A percentile compares a stretch with the other conserved stretches of the same genome.
Evolutionary conservation across 2,888 invertebrate genomes (phyloP).

Genomic region (Noctua comes): DNA sequence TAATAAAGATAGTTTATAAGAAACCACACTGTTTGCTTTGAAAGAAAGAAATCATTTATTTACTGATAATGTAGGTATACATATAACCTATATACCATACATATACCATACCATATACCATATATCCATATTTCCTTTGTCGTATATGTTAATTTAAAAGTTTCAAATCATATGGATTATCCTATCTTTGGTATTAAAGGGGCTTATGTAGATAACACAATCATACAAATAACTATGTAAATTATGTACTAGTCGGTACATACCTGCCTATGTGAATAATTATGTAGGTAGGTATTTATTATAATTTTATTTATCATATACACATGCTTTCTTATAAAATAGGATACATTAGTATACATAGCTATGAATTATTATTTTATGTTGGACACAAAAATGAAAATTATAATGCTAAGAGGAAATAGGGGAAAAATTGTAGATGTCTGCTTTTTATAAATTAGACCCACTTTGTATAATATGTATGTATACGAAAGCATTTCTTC

Average conservation of each 20-base stretch:
- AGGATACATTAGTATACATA: neutral
- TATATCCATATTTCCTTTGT: too few relatives aligned
- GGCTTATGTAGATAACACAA: conserved; percentile 23
- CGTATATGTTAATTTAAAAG: conserved; percentile 3
- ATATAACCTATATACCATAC: too few relatives aligned
- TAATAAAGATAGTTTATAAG: too few relatives aligned
- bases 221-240: conserved; percentile 14
- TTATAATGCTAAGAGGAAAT: neutral
- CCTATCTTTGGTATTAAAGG: conserved; percentile 3
- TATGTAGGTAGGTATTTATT: neutral
- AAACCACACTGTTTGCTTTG: too few relatives aligned
- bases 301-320: conserved; percentile 1
- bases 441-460: too few relatives aligned
- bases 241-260: neutral
- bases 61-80: too few relatives aligned
- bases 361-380: neutral
- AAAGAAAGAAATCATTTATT: too few relatives aligned
- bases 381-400: neutral
- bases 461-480: neutral
- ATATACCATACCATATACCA: too few relatives aligned
- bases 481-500: neutral
- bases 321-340: neutral
- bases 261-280: neutral
- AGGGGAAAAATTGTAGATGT: neutral
- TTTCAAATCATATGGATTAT: conserved; percentile 14